Percentiles rank a stretch among this genome's conserved stretches.
phyloP scores from a whole-genome alignment of 2,888 invertebrate genomes.

The Limnephilus auricula region DNA sequence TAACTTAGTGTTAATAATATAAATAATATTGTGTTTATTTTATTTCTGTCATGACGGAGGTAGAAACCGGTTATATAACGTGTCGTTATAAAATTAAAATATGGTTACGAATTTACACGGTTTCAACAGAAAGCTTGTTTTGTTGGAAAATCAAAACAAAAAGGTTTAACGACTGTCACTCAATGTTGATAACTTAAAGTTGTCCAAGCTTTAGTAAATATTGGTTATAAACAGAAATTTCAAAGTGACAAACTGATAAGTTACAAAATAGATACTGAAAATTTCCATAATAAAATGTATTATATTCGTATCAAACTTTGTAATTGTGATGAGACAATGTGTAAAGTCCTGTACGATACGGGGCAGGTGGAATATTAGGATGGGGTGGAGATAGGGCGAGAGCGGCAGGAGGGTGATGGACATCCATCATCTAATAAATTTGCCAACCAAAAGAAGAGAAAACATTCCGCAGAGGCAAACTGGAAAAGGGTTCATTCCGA shows the following conservation, averaged over 20 bases:
- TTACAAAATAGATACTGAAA: neutral
- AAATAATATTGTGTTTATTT: no score
- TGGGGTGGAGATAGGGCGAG: neutral
- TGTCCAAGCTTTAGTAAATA: neutral
- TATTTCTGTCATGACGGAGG: neutral
- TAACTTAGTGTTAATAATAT: no score
- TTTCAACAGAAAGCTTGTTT: neutral
- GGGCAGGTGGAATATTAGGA: neutral
- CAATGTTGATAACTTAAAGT: neutral
- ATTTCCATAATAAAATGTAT: neutral
- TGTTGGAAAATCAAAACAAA: neutral
- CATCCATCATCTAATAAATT: constrained; percentile 66
- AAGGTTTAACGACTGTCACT: neutral
- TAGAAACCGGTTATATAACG: neutral
- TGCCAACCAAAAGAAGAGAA: constrained; percentile 65
- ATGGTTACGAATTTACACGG: neutral
- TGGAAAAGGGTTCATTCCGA: constrained; percentile 64
- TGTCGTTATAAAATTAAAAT: neutral
- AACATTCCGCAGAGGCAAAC: constrained; percentile 56
- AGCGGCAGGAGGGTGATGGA: constrained; percentile 45
- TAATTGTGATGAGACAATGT: neutral
- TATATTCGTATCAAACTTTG: neutral
- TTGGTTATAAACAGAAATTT: neutral
- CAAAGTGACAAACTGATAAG: neutral
- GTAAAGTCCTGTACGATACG: neutral